Conservation (phyloP, 1,140 invertebrate genomes). For the Euborellia annulipes region DNA sequence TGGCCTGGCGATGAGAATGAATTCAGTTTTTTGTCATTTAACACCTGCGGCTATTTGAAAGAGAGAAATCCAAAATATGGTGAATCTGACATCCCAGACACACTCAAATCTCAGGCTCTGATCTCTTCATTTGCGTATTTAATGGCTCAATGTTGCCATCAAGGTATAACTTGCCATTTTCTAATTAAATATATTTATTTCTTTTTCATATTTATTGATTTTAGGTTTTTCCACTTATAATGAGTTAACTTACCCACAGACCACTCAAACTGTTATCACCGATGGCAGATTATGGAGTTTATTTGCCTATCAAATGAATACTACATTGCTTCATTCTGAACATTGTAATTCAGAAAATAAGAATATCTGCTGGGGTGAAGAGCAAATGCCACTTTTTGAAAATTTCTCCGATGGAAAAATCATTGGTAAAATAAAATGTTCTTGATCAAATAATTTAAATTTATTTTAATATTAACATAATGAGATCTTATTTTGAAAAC, state of each 20-base stretch:
- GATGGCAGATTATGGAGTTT: slow-evolving; percentile 73
- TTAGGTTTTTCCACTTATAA: slow-evolving; percentile 73
- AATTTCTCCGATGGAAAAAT: slow-evolving; percentile 52
- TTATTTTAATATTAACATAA: neutral
- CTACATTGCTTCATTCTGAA: slow-evolving; percentile 44
- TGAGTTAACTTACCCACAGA: slow-evolving; percentile 75
- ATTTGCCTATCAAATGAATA: slow-evolving; percentile 79
- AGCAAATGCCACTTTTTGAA: slow-evolving; percentile 56
- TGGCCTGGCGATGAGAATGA: slow-evolving; percentile 60
- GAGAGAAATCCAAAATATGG: slow-evolving; percentile 28
- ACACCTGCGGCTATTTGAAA: slow-evolving; percentile 39
- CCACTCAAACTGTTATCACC: slow-evolving; percentile 68
- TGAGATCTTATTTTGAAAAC: too few relatives aligned
- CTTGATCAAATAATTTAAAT: too few relatives aligned
- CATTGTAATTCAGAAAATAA: slow-evolving; percentile 43
- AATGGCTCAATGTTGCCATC: slow-evolving; percentile 60
- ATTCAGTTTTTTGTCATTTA: slow-evolving; percentile 59
- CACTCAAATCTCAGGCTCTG: slow-evolving; percentile 52
- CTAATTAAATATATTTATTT: slow-evolving; percentile 4
- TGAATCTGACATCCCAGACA: slow-evolving; percentile 37
- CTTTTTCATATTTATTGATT: slow-evolving; percentile 17
- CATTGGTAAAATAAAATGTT: slow-evolving; percentile 28
- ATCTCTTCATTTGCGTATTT: slow-evolving; percentile 64
- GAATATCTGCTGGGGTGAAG: slow-evolving; percentile 70
- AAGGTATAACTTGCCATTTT: slow-evolving; percentile 34